Conservation (phyloP, 2,888 invertebrate species). For the Andrena fulva region DNA sequence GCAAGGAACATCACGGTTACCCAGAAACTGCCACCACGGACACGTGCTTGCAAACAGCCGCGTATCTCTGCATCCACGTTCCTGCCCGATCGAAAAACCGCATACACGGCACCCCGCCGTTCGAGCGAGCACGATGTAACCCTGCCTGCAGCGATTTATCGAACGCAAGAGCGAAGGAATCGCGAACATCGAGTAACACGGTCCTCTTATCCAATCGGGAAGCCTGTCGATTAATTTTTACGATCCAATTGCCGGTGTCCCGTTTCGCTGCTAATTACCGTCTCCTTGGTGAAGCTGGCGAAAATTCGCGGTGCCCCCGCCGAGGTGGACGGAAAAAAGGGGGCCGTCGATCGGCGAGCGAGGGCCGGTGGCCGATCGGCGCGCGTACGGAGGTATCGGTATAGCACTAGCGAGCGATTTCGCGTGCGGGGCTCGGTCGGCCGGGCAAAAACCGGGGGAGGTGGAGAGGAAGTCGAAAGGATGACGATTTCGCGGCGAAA, state of each 20-base stretch:
- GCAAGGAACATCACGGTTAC: neutral
- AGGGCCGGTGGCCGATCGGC: neutral
- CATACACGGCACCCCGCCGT: neutral
- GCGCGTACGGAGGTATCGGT: constrained; percentile 3
- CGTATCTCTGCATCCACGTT: neutral
- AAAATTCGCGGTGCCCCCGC: constrained; percentile 2
- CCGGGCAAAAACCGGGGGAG: constrained; percentile 44
- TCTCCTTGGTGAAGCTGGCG: neutral
- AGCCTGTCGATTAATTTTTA: constrained; percentile 10
- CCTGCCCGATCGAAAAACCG: neutral
- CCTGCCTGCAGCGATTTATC: neutral
- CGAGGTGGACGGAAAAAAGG: neutral
- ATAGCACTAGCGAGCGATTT: constrained; percentile 14
- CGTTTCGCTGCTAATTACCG: constrained; percentile 1
- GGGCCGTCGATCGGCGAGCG: neutral
- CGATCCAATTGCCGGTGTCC: constrained; percentile 24
- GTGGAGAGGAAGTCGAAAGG: constrained; percentile 49
- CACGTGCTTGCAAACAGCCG: neutral
- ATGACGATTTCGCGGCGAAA: constrained; percentile 69
- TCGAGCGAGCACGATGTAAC: neutral
- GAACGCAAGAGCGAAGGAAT: neutral
- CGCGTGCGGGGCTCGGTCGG: neutral
- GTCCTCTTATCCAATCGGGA: neutral
- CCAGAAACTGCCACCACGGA: neutral
- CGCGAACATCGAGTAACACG: neutral